phyloP scores from a whole-genome alignment of 1,140 invertebrate genomes.

The Aphis gossypii region DNA sequence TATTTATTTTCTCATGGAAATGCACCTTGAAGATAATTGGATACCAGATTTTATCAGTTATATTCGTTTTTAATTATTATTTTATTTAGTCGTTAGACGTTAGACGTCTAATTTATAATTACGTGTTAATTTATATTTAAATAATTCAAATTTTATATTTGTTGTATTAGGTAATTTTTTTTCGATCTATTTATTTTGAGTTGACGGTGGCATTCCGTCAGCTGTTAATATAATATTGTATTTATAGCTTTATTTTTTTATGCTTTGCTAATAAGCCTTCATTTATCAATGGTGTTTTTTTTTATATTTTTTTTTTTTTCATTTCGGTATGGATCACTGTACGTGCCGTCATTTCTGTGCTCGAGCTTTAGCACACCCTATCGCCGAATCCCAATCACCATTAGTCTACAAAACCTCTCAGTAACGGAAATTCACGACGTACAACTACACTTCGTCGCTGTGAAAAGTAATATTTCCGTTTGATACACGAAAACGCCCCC shows the following conservation, averaged over 20 bases:
- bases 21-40: not conserved
- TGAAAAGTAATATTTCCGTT: not conserved
- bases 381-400: not conserved
- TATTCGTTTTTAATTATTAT: constrained; percentile 12
- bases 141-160: not conserved
- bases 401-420: not conserved
- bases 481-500: not conserved
- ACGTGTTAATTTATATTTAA: constrained; percentile 9
- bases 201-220: not conserved
- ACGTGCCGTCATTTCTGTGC: too few relatives aligned
- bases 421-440: not conserved
- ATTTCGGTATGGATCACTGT: too few relatives aligned
- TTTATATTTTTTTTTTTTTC: too few relatives aligned
- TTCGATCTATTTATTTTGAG: not conserved
- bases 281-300: too few relatives aligned
- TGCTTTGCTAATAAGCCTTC: too few relatives aligned
- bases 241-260: too few relatives aligned
- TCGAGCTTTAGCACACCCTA: too few relatives aligned
- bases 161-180: not conserved
- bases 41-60: constrained; percentile 13
- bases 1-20: not conserved
- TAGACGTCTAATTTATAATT: not conserved
- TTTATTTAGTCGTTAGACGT: not conserved
- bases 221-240: not conserved
- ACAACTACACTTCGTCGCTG: not conserved